Conservation (phyloP, 2,888 invertebrate genomes). For the Sminthurides aquaticus region DNA sequence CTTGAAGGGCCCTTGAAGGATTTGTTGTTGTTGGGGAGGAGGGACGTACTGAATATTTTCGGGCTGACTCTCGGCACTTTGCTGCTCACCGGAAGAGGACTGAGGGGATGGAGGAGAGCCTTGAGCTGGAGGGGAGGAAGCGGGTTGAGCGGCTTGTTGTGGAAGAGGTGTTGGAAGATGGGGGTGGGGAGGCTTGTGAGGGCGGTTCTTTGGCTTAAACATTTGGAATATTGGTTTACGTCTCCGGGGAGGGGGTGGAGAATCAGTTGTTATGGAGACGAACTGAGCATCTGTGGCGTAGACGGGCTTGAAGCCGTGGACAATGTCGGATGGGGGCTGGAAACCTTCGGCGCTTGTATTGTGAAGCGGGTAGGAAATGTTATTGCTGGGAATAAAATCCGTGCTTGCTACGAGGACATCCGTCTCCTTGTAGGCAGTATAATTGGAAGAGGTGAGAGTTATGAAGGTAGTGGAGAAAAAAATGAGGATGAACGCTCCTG, state of each 20-base stretch:
- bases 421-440: slow-evolving; percentile 21
- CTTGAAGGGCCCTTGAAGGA: slow-evolving; percentile 17
- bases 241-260: slow-evolving; percentile 18
- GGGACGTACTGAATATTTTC: neutral
- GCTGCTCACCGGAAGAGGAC: slow-evolving; percentile 8
- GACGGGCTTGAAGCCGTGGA: slow-evolving; percentile 40
- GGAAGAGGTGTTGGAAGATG: slow-evolving; percentile 8
- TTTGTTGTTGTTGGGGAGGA: slow-evolving; percentile 20
- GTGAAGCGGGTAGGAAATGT: slow-evolving; percentile 18
- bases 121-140: neutral
- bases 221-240: slow-evolving; percentile 22
- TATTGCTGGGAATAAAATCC: slow-evolving; percentile 16
- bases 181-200: slow-evolving; percentile 5
- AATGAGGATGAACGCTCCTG: slow-evolving; percentile 1
- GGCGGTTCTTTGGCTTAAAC: slow-evolving; percentile 19
- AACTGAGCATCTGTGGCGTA: slow-evolving; percentile 40
- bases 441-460: slow-evolving; percentile 6
- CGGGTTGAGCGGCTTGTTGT: slow-evolving; percentile 13
- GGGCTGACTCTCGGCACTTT: neutral
- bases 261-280: slow-evolving; percentile 37
- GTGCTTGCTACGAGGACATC: slow-evolving; percentile 24
- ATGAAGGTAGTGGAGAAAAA: neutral
- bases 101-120: neutral
- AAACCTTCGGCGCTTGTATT: slow-evolving; percentile 23
- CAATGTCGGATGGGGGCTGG: slow-evolving; percentile 32